Percentiles rank a stretch among this genome's conserved stretches.
Evolutionary conservation across 1,140 invertebrate species (phyloP).

Genomic region (Acromyrmex echinatior): DNA sequence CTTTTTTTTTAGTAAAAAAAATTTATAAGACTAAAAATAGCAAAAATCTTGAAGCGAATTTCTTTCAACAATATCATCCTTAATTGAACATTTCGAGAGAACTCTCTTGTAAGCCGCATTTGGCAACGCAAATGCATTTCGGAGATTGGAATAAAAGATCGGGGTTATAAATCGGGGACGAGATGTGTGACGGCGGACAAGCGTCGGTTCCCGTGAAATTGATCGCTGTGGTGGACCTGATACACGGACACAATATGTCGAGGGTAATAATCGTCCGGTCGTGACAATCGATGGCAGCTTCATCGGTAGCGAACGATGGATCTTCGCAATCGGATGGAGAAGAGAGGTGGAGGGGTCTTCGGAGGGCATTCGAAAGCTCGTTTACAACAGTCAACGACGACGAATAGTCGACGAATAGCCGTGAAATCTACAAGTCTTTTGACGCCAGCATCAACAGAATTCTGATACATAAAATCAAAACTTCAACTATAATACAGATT

Average conservation of each 20-base stretch:
- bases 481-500: too few relatives aligned
- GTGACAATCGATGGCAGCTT: conserved; percentile 60
- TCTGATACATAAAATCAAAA: neutral
- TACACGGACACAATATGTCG: conserved; percentile 42
- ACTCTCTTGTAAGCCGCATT: neutral
- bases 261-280: conserved; percentile 56
- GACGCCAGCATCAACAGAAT: neutral
- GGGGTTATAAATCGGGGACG: conserved; percentile 45
- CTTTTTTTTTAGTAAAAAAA: neutral
- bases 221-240: conserved; percentile 39
- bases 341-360: neutral
- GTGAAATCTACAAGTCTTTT: conserved; percentile 46
- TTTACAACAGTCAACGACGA: conserved; percentile 43
- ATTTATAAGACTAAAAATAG: neutral
- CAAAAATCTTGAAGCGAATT: neutral
- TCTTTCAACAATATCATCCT: neutral
- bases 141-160: conserved; percentile 47
- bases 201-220: conserved; percentile 54
- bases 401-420: neutral
- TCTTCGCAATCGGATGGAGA: conserved; percentile 25
- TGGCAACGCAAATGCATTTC: conserved; percentile 20
- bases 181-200: conserved; percentile 32
- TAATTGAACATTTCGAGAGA: neutral
- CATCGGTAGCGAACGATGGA: conserved; percentile 54
- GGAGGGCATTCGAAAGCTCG: conserved; percentile 47